Conservation (phyloP, 2,888 invertebrate species). For the Physocephala rufipes region DNA sequence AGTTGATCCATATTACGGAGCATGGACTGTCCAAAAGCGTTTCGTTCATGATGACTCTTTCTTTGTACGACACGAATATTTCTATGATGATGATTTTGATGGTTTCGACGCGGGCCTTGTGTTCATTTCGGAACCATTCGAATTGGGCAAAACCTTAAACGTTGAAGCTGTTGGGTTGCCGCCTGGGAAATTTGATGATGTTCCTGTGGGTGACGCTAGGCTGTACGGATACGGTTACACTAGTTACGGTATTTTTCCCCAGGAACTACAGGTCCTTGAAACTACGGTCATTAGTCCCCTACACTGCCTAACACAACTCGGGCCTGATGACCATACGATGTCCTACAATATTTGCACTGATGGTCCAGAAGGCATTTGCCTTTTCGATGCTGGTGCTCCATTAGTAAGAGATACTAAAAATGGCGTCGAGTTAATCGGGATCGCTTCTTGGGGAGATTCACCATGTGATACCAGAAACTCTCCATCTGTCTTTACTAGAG, state of each 20-base stretch:
- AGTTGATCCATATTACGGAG: background rate
- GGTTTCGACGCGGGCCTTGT: slow-evolving; percentile 70
- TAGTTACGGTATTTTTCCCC: background rate
- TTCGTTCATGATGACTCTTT: background rate
- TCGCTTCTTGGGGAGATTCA: slow-evolving; percentile 67
- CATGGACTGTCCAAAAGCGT: background rate
- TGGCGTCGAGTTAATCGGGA: slow-evolving; percentile 57
- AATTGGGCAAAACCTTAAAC: slow-evolving; percentile 42
- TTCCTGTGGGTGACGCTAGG: background rate
- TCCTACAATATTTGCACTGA: background rate
- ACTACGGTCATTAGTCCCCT: background rate
- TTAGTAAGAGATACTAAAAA: slow-evolving; percentile 46
- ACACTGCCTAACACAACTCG: background rate
- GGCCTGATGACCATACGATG: background rate
- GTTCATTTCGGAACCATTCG: slow-evolving; percentile 50
- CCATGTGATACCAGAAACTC: slow-evolving; percentile 63
- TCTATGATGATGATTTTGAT: slow-evolving; percentile 59
- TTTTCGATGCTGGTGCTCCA: slow-evolving; percentile 63
- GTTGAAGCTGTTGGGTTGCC: background rate
- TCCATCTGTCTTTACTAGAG: slow-evolving; percentile 66
- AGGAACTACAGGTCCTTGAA: background rate
- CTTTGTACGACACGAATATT: slow-evolving; percentile 54
- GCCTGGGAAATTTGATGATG: background rate
- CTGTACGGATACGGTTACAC: background rate
- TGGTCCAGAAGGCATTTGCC: slow-evolving; percentile 58